Base-by-base conservation (phyloP, 2,888 invertebrate genomes). In the Pycnomerus fuliginosus region DNA sequence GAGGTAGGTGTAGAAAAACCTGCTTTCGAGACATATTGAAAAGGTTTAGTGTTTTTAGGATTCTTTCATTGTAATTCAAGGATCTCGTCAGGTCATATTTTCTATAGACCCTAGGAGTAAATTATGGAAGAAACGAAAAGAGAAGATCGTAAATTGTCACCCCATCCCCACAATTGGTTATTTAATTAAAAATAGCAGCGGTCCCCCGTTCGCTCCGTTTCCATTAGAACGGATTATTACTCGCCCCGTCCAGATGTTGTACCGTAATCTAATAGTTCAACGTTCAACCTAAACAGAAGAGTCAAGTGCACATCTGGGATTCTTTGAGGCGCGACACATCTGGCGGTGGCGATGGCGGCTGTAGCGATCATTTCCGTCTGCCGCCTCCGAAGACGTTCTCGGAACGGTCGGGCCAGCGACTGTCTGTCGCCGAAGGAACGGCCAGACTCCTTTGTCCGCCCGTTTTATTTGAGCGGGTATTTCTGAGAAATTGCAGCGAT, bases 271-370 rank as follows among this genome's bases (percentile, higher is more conserved):
- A 61, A 62, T 61, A 63, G 60, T 60, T 57, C n/a, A n/a, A n/a
- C n/a, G n/a, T n/a, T n/a, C n/a, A 61, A 60, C 59, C 59, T 59
- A 60, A 59, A 62, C 60, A 61, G 57, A 55, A 42, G 52, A 61
- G 61, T 62, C 62, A 64, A 64, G 62, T 64, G 64, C 57, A 60
- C 64, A 64, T 64, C 64, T 64, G 64, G 64, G 61, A 58, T 62
- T 62, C 62, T 60, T 61, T 61, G 17, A n/a, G n/a, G n/a, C 20
- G 20, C 20, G 20, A 8, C 20, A 20, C 20, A 20, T 20, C 20
- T 4, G 8, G 5, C 20, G 8, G 8, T 24, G 35, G 42, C 16
- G 23, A 35, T 37, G 40, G 45, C 39, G 31, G 48, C 38, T 41
- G 42, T 36, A n/a, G 7, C 8, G 25, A 23, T 8, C 11, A 10